phyloP scores from a whole-genome alignment of 2,888 invertebrate species.

The Drosophila paramelanica region DNA sequence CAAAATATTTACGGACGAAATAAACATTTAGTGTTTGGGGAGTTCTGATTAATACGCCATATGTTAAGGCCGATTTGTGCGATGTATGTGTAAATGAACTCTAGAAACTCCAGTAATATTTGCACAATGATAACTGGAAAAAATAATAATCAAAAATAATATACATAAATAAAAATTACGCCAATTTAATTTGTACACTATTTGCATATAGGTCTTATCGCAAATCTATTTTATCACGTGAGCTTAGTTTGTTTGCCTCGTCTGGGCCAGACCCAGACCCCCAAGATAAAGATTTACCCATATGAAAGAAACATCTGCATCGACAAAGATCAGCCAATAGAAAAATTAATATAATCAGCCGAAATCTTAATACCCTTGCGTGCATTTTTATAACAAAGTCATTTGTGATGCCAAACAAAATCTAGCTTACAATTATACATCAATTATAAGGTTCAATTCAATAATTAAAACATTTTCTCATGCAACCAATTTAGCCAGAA shows the following conservation, averaged over 20 bases:
- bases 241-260: constrained; percentile 10
- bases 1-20: too few species aligned
- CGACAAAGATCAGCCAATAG: background rate
- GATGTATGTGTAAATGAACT: too few species aligned
- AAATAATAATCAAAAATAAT: background rate
- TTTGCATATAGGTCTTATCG: constrained; percentile 48
- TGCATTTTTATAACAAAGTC: too few species aligned
- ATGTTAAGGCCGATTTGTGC: too few species aligned
- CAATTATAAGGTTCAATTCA: too few species aligned
- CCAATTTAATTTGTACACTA: constrained; percentile 24
- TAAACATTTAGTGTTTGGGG: too few species aligned
- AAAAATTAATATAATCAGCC: background rate
- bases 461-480: background rate
- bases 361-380: constrained; percentile 1
- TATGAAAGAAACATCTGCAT: constrained; percentile 19
- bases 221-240: constrained; percentile 15
- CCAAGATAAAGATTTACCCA: constrained; percentile 8
- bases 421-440: background rate
- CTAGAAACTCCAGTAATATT: background rate
- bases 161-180: too few species aligned
- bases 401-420: background rate
- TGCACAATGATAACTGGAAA: background rate
- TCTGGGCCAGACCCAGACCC: too few species aligned
- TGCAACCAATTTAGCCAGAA: too few species aligned
- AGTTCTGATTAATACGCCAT: too few species aligned